A percentile compares a stretch with the other conserved stretches of the same genome.
Evolutionary conservation across 2,797 vertebrate species (phyloP).

Genomic region (Typhlichthys subterraneus): DNA sequence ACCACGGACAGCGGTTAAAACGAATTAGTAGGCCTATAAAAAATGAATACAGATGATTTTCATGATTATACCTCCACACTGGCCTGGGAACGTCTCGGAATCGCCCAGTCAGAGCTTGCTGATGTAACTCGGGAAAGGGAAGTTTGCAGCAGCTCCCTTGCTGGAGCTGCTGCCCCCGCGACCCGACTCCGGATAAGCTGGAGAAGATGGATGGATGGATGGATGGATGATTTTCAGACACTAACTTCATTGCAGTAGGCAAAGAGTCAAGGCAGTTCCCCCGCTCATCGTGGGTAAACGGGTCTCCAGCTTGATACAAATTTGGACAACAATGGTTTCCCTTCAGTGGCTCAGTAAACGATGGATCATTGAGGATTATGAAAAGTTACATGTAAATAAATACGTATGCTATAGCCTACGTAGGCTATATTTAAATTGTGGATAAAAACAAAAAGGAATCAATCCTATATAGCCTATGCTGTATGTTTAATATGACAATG

Average conservation of each 20-base stretch:
- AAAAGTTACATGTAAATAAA: slow-evolving; percentile 14
- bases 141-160: too few relatives aligned
- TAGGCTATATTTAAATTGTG: too few relatives aligned
- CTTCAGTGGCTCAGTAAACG: slow-evolving; percentile 45
- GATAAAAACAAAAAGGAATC: neutral
- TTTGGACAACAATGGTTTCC: slow-evolving; percentile 56
- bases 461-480: neutral
- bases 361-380: slow-evolving; percentile 21
- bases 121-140: too few relatives aligned
- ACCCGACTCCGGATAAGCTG: too few relatives aligned
- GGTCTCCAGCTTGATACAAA: slow-evolving; percentile 27
- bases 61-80: too few relatives aligned
- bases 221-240: too few relatives aligned
- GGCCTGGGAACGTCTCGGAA: too few relatives aligned
- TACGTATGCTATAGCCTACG: too few relatives aligned
- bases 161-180: too few relatives aligned
- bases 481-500: neutral
- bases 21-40: neutral
- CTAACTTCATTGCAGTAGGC: neutral
- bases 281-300: slow-evolving; percentile 9
- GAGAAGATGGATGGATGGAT: too few relatives aligned
- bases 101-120: too few relatives aligned
- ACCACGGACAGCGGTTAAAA: slow-evolving; percentile 65
- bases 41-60: too few relatives aligned
- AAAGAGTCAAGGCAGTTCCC: neutral